Percentiles rank a stretch among this genome's conserved stretches.
These are phyloP conservation scores for Anthoptus insignis DNA, from an alignment of 2,888 invertebrate genomes.

Conservation along the genomic window DNA sequence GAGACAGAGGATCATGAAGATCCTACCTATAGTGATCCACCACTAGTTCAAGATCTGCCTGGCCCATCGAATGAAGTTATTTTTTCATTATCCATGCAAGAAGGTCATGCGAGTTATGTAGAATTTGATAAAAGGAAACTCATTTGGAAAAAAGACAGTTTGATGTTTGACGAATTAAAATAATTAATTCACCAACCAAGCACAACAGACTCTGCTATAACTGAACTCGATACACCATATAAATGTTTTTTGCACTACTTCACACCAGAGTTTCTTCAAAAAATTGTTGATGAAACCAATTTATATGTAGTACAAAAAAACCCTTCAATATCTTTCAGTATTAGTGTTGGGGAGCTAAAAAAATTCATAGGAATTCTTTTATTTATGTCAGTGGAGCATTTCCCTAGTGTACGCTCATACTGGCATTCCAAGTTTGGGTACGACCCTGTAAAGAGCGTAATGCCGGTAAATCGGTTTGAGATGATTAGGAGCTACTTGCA, in stretches of 20 bases:
- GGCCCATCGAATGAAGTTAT: conserved; percentile 45
- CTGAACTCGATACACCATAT: conserved; percentile 46
- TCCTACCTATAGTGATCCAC: conserved; percentile 47
- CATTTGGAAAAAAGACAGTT: conserved; percentile 46
- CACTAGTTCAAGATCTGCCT: conserved; percentile 47
- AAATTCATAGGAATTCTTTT: conserved; percentile 45
- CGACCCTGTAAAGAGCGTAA: conserved; percentile 43
- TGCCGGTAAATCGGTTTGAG: conserved; percentile 48
- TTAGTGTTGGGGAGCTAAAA: conserved; percentile 37
- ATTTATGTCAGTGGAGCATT: conserved; percentile 51
- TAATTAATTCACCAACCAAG: conserved; percentile 44
- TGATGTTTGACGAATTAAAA: conserved; percentile 43
- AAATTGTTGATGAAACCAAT: conserved; percentile 46
- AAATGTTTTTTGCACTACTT: conserved; percentile 48
- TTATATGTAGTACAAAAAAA: conserved; percentile 43
- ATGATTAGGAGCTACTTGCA: conserved; percentile 51
- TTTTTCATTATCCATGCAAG: conserved; percentile 47
- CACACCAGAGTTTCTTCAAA: conserved; percentile 43
- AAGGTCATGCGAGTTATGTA: conserved; percentile 41
- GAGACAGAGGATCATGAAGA: conserved; percentile 48
- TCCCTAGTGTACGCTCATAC: conserved; percentile 48
- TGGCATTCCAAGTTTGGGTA: conserved; percentile 47
- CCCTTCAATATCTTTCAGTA: conserved; percentile 37
- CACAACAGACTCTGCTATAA: conserved; percentile 45
- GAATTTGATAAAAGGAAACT: conserved; percentile 49